phyloP scores from a whole-genome alignment of 2,797 vertebrate species.

The Bovichtus diacanthus region DNA sequence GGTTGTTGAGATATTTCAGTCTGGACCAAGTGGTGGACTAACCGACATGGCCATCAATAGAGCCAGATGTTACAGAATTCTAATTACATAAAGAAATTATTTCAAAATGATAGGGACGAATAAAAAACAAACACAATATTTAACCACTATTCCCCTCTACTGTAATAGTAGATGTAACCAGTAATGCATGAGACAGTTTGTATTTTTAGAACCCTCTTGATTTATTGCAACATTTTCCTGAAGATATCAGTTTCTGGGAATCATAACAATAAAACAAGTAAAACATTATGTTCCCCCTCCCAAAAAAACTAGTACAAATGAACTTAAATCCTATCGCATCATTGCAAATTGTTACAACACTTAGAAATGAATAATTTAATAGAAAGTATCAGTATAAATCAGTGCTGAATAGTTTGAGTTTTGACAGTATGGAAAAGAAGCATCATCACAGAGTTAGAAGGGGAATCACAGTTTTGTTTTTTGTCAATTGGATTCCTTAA shows the following conservation, averaged over 20 bases:
- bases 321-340: conserved; percentile 12
- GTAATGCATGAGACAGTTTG: neutral
- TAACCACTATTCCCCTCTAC: neutral
- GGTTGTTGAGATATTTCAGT: neutral
- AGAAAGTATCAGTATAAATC: conserved; percentile 45
- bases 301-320: conserved; percentile 7
- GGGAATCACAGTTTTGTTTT: conserved; percentile 5
- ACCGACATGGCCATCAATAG: neutral
- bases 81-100: neutral
- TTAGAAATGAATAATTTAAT: conserved; percentile 27
- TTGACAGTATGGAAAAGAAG: conserved; percentile 1
- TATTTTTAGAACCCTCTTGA: conserved; percentile 40
- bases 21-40: neutral
- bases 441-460: conserved; percentile 1
- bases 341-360: conserved; percentile 8
- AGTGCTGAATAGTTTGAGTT: conserved; percentile 19
- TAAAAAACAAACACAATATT: neutral
- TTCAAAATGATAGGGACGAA: neutral
- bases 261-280: conserved; percentile 48
- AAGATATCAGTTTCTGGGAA: conserved; percentile 34
- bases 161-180: neutral
- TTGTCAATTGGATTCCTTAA: neutral
- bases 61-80: neutral
- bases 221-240: conserved; percentile 68
- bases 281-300: neutral